Conservation (phyloP, 1,140 invertebrate species). For the Brachionus calyciflorus region DNA sequence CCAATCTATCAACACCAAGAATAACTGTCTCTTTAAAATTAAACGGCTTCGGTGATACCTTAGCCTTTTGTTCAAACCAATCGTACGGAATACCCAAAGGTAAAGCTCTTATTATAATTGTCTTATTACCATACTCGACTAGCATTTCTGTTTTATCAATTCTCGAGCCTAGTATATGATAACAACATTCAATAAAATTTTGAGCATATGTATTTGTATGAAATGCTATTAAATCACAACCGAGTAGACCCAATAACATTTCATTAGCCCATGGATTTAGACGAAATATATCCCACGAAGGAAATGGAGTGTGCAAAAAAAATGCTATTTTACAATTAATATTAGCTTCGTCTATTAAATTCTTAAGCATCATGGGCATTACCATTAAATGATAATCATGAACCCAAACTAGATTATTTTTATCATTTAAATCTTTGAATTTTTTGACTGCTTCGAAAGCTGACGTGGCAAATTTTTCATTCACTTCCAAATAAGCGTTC, state of each 20-base stretch:
- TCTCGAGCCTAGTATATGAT: conserved; percentile 77
- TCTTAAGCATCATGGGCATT: conserved; percentile 78
- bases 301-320: conserved; percentile 86
- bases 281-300: conserved; percentile 84
- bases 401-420: conserved; percentile 77
- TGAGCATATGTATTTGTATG: conserved; percentile 85
- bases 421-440: conserved; percentile 61
- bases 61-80: conserved; percentile 75
- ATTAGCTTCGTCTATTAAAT: conserved; percentile 74
- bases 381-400: conserved; percentile 87
- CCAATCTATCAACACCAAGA: conserved; percentile 78
- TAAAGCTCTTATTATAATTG: conserved; percentile 74
- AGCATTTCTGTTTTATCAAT: conserved; percentile 80
- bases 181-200: conserved; percentile 86
- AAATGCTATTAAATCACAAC: conserved; percentile 84
- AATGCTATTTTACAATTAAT: conserved; percentile 77
- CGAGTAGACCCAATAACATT: conserved; percentile 74
- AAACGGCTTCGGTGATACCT: conserved; percentile 69
- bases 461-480: conserved; percentile 75
- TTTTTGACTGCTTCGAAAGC: conserved; percentile 66
- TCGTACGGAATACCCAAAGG: conserved; percentile 71
- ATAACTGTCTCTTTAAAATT: conserved; percentile 68
- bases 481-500: conserved; percentile 73
- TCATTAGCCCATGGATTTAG: conserved; percentile 85
- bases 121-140: conserved; percentile 78